Evolutionary conservation across 2,888 invertebrate species (phyloP).

Genomic region (Hypsopygia costalis): DNA sequence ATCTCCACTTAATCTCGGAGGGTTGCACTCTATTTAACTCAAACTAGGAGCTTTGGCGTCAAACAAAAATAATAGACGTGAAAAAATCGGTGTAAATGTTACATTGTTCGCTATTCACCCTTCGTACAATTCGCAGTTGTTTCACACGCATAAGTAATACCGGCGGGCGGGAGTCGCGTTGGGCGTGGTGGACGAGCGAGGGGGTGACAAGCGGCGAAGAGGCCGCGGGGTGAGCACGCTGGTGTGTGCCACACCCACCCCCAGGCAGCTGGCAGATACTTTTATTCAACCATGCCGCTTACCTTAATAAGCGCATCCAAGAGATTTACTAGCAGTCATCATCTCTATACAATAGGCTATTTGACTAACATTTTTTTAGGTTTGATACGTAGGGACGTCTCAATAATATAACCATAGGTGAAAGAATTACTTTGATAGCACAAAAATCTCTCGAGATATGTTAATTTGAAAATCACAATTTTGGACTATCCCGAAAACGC

Average conservation of each 20-base stretch:
- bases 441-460: too few relatives aligned
- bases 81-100: slow-evolving; percentile 64
- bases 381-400: too few relatives aligned
- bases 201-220: slow-evolving; percentile 22
- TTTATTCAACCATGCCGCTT: slow-evolving; percentile 48
- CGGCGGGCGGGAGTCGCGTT: slow-evolving; percentile 43
- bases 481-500: too few relatives aligned
- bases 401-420: too few relatives aligned
- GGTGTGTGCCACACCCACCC: slow-evolving; percentile 50
- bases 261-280: slow-evolving; percentile 48
- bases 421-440: too few relatives aligned
- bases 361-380: too few relatives aligned
- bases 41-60: slow-evolving; percentile 42
- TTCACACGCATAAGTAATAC: slow-evolving; percentile 67
- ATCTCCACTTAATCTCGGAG: slow-evolving; percentile 59
- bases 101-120: slow-evolving; percentile 60
- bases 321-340: slow-evolving; percentile 52
- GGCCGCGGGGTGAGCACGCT: slow-evolving; percentile 20
- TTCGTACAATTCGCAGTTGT: slow-evolving; percentile 42
- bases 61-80: slow-evolving; percentile 56
- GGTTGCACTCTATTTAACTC: slow-evolving; percentile 62
- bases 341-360: too few relatives aligned
- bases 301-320: slow-evolving; percentile 52
- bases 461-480: too few relatives aligned
- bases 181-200: slow-evolving; percentile 52